Base-by-base conservation (phyloP, 2,888 invertebrate genomes). In the Andrena trimmerana region DNA sequence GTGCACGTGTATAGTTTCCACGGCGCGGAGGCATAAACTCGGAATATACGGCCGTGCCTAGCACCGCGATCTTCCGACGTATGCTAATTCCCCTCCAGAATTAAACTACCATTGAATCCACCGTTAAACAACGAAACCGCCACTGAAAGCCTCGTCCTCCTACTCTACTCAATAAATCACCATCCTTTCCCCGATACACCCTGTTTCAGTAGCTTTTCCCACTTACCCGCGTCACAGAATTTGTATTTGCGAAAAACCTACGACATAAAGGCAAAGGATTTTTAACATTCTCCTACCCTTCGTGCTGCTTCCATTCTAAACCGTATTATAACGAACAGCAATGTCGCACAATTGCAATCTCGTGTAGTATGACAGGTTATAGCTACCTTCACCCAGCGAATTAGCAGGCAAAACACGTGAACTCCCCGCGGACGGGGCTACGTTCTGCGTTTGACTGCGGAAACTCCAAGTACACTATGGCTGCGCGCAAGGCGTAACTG, bases 1-100 rank as follows among this genome's bases (percentile, higher is more conserved):
- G 72, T 78, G 65, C 57, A 62, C 71, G 36, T 33, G 42, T 60
- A 50, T 13, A 73, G 63, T 71, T 54, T 50, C 48, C 69, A n/a
- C 4, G 66, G 52, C 66, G 74, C 20, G 27, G 36, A 80, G 36
- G 66, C 66, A 52, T 75, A 73, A 73, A 81, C 73, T 50, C 16
- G 27, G 68, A 60, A 78, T 81, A 78, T 78, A 73, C 68, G 77
- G 59, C 36, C 70, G 50, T 36, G 13, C 36, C 27, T 29, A 24
- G 62, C 54, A 48, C 65, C 31, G 33, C 78, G 50, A 72, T 72
- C 62, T 57, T n/a, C 68, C 78, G 68, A 78, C 78, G 68, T 74
- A 78, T 78, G 78, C 78, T 74, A 78, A 78, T 78, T 69, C 33
- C 48, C 57, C 52, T 6, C 20, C n/a, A n/a, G 31, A 74, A 74